phyloP scores from a whole-genome alignment of 1,140 invertebrate genomes.

The Mizuhopecten yessoensis region DNA sequence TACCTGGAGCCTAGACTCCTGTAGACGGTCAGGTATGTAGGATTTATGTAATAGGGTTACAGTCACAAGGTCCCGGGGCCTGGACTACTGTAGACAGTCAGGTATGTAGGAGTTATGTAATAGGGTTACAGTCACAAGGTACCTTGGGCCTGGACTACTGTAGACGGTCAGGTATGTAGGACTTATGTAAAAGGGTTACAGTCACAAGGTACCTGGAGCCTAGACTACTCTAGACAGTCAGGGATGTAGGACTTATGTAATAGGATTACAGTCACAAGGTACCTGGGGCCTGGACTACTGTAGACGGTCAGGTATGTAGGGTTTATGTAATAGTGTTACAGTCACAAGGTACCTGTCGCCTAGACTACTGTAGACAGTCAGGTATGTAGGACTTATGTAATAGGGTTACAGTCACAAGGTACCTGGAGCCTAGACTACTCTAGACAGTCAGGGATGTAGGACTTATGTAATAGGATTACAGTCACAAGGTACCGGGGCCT shows the following conservation, averaged over 20 bases:
- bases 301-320: constrained; percentile 85
- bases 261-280: constrained; percentile 95
- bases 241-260: constrained; percentile 66
- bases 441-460: constrained; percentile 85
- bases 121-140: constrained; percentile 95
- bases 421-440: constrained; percentile 92
- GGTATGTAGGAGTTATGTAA: constrained; percentile 66
- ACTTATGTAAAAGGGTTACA: too few relatives aligned
- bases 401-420: constrained; percentile 95
- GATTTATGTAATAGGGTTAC: too few relatives aligned
- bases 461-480: too few relatives aligned
- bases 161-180: constrained; percentile 85
- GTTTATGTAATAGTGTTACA: too few relatives aligned
- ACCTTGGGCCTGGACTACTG: constrained; percentile 92
- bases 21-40: constrained; percentile 85
- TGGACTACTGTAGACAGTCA: constrained; percentile 88
- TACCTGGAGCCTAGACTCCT: constrained; percentile 92
- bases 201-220: constrained; percentile 95
- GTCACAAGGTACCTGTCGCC: constrained; percentile 95
- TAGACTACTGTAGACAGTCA: constrained; percentile 88
- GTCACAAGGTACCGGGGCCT: constrained; percentile 96
- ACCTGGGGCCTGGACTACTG: constrained; percentile 92
- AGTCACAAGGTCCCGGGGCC: constrained; percentile 96
- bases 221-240: constrained; percentile 88
- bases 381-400: constrained; percentile 66